Evolutionary conservation across 2,113 vertebrate genomes (phyloP).

Genomic region (Hemicordylus capensis): DNA sequence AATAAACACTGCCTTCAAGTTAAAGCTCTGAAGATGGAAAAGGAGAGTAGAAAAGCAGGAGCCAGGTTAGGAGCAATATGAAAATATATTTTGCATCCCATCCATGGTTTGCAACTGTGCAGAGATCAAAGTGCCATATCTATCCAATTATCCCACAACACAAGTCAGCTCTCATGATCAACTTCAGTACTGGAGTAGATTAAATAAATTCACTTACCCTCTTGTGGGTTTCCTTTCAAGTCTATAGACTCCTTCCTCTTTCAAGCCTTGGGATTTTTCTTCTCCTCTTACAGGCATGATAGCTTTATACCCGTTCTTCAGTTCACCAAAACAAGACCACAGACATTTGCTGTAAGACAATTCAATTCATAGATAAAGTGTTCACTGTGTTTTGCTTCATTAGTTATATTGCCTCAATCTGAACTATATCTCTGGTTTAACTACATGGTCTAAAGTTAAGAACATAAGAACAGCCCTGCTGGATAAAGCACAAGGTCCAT

Average conservation of each 20-base stretch:
- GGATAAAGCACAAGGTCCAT: too few relatives aligned
- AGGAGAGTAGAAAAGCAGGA: not conserved
- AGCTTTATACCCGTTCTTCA: too few relatives aligned
- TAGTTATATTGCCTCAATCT: not conserved
- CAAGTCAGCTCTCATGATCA: not conserved
- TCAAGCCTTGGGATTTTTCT: not conserved
- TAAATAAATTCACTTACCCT: not conserved
- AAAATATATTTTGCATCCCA: not conserved
- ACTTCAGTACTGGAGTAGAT: not conserved
- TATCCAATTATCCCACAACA: too few relatives aligned
- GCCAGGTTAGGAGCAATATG: not conserved
- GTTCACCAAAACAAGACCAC: not conserved
- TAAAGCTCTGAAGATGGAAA: slow-evolving; percentile 34
- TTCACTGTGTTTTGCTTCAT: not conserved
- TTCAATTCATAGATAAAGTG: not conserved
- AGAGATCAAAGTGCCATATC: not conserved
- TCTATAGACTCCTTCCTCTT: not conserved
- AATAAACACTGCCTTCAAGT: not conserved
- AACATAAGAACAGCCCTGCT: too few relatives aligned
- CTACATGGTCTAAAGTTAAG: too few relatives aligned
- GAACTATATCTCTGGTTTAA: not conserved
- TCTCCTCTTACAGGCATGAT: not conserved
- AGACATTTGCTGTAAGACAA: not conserved
- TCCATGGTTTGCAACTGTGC: not conserved
- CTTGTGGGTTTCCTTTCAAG: not conserved